Evolutionary conservation across 2,113 vertebrate genomes (phyloP), one percentile per base, ranked within the genome.

Genomic region (Microcebus murinus): DNA sequence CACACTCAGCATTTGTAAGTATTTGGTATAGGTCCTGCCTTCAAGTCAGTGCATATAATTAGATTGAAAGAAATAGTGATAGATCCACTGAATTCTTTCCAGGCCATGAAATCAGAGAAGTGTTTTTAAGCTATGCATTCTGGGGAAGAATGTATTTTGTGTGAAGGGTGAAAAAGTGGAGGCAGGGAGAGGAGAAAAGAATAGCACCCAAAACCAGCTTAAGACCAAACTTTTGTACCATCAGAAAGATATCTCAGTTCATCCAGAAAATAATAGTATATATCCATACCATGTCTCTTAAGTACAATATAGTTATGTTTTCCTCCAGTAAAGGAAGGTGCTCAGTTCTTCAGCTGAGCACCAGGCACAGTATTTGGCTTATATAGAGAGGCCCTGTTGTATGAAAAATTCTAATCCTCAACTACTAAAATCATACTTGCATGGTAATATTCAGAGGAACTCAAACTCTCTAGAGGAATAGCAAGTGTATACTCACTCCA

Each of bases 31-130:
- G 42, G 48, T 92, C 21, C 17, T 86, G 14, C 77, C 52, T 91
- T 87, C 27, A 77, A 91, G 59, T 87, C 81, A 70, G 45, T 87
- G 6, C 17, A 63, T 91, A 71, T 94, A 87, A 92, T 67, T 65
- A 92, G 48, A 83, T 34, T 52, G 39, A 67, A 95, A 95, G 61
- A 96, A 95, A 50, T 91, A 73, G 10, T 39, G 29, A 48, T 27
- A 76, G 45, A 79, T 83, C 20, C 25, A 74, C 70, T 96, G n/a
- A 25, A 68, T 50, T 61, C 39, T 88, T 97, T 85, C 25, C 6
- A 77, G 50, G 36, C 29, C 52, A 65, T 1, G 10, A 29, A 87
- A 14, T 92, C 81, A 61, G 55, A 82, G 21, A 73, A 88, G 14
- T 94, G 34, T n/a, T 93, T 86, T 93, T 81, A 79, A 77, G 20